phyloP scores from a whole-genome alignment of 2,797 vertebrate species.

The Falco naumanni region DNA sequence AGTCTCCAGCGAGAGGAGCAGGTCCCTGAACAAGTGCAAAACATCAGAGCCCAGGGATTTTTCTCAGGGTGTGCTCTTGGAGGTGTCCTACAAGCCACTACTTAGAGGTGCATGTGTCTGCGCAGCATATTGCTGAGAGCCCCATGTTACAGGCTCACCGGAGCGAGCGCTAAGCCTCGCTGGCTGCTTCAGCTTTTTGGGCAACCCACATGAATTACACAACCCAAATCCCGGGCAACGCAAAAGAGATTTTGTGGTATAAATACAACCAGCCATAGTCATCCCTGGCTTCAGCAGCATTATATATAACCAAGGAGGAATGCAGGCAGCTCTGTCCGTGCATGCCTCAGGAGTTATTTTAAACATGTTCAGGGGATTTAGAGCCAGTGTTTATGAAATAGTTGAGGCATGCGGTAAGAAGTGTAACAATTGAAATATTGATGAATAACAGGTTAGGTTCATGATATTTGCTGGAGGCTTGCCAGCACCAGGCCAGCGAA shows the following conservation, averaged over 20 bases:
- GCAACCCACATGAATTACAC: background rate
- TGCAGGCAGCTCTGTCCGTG: background rate
- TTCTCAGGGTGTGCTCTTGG: background rate
- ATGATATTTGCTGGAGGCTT: background rate
- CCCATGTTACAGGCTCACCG: background rate
- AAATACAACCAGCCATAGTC: background rate
- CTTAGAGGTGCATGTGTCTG: accelerated
- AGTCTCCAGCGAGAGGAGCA: background rate
- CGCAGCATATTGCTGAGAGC: background rate
- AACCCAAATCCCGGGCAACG: background rate
- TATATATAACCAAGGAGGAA: background rate
- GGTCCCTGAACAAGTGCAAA: background rate
- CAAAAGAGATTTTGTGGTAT: background rate
- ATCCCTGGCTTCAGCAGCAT: background rate
- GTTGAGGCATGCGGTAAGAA: background rate
- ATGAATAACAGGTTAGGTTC: background rate
- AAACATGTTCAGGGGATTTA: background rate
- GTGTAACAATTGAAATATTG: background rate
- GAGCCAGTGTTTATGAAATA: background rate
- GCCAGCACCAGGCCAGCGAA: background rate
- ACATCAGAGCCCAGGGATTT: background rate
- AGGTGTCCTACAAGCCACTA: background rate
- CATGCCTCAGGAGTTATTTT: background rate
- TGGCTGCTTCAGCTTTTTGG: background rate
- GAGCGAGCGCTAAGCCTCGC: accelerated